A percentile compares a stretch with the other conserved stretches of the same genome.
These are phyloP conservation scores for Athene cunicularia DNA, from an alignment of 2,113 vertebrate genomes.

Conservation along the genomic window DNA sequence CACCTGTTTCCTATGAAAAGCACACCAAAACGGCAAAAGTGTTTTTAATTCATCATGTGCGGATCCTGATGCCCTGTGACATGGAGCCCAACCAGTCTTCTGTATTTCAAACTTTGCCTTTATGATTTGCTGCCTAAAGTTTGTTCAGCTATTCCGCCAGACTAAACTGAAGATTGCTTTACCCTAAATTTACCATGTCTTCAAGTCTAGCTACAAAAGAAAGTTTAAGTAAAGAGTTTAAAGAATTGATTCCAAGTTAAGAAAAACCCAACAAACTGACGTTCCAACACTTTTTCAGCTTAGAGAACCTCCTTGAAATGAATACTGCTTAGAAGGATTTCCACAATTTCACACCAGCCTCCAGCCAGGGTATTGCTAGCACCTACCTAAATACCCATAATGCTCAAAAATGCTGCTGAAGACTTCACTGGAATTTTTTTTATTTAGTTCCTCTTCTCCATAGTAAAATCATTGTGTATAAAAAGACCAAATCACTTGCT, in stretches of 20 bases:
- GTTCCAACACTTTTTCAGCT: background rate
- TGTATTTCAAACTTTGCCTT: background rate
- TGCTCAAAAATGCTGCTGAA: background rate
- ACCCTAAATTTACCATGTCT: background rate
- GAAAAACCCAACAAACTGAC: background rate
- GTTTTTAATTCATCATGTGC: background rate
- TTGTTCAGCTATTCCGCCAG: background rate
- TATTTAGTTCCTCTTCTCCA: background rate
- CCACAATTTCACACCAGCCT: background rate
- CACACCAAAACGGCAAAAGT: background rate
- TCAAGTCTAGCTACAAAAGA: background rate
- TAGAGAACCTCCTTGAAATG: background rate
- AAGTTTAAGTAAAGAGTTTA: background rate
- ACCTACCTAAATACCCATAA: background rate
- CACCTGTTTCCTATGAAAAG: background rate
- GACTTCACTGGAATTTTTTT: background rate
- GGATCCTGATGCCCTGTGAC: background rate
- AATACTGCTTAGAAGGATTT: background rate
- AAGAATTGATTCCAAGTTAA: background rate
- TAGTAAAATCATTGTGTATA: background rate
- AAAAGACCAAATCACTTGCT: background rate
- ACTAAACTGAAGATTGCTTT: background rate
- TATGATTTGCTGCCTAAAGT: background rate
- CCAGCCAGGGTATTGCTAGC: background rate
- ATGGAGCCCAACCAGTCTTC: background rate